These are phyloP conservation scores for Tigriopus japonicus DNA, from an alignment of 1,140 invertebrate genomes.

Conservation along the genomic window DNA sequence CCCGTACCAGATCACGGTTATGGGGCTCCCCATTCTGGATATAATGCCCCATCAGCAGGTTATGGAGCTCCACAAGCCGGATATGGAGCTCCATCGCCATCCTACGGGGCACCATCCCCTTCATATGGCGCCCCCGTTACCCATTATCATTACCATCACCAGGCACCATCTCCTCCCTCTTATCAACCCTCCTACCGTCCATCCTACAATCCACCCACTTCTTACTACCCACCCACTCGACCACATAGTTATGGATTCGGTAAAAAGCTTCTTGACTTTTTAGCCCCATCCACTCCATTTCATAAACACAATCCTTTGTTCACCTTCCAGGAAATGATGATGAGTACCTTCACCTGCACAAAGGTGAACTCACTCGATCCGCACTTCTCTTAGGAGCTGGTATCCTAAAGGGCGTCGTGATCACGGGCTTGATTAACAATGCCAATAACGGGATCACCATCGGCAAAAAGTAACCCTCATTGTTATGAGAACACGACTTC, in stretches of 20 bases:
- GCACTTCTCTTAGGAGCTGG: constrained; percentile 10
- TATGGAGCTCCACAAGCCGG: background rate
- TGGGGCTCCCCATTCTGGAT: background rate
- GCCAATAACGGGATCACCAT: constrained; percentile 9
- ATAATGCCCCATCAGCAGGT: background rate
- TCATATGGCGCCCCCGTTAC: background rate
- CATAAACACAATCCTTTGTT: background rate
- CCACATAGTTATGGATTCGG: background rate
- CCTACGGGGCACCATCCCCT: background rate
- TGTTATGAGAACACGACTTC: no score
- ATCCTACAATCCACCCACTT: background rate
- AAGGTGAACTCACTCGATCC: background rate
- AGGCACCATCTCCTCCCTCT: background rate
- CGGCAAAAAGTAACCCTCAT: background rate
- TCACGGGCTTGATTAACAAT: constrained; percentile 9
- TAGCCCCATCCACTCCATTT: background rate
- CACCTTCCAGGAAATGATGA: background rate
- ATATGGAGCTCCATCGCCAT: background rate
- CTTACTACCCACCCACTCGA: background rate
- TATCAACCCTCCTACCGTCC: background rate
- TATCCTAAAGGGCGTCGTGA: constrained; percentile 6
- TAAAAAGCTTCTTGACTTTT: background rate
- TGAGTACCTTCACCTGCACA: constrained; percentile 4
- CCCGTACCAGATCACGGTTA: background rate
- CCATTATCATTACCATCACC: background rate